phyloP scores from a whole-genome alignment of 2,797 vertebrate species.

The Pitangus sulphuratus region DNA sequence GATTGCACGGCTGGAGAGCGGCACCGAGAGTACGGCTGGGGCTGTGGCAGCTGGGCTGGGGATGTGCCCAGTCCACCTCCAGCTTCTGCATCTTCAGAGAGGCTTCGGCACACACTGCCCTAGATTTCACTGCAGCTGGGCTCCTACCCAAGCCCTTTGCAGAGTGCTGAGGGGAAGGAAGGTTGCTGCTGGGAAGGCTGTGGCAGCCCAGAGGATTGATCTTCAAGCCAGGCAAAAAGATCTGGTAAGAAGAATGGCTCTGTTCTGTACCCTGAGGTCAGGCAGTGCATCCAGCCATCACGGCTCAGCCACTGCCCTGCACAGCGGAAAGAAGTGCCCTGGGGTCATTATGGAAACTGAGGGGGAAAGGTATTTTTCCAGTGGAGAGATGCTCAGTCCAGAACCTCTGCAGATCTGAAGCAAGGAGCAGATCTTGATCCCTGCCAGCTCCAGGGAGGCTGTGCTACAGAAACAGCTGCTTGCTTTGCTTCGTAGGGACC shows the following conservation, averaged over 20 bases:
- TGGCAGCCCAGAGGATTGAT: not conserved
- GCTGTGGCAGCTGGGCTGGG: not conserved
- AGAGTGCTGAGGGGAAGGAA: not conserved
- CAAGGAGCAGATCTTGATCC: not conserved
- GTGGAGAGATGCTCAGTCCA: not conserved
- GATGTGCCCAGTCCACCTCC: not conserved
- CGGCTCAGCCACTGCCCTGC: not conserved
- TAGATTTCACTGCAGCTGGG: not conserved
- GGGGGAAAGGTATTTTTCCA: not conserved
- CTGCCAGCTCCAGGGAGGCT: not conserved
- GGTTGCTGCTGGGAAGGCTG: not conserved
- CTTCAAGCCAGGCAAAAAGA: not conserved
- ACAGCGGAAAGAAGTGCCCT: not conserved
- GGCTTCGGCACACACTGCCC: not conserved
- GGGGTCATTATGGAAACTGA: not conserved
- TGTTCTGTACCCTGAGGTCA: not conserved
- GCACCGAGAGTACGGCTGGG: rapidly evolving
- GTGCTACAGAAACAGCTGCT: not conserved
- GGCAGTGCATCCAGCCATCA: rapidly evolving
- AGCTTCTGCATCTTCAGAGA: not conserved
- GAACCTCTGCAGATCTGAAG: not conserved
- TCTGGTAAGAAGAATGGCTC: not conserved
- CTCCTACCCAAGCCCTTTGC: not conserved
- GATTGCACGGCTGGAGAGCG: rapidly evolving
- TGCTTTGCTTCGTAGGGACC: not conserved